phyloP scores from a whole-genome alignment of 2,888 invertebrate species.

The Metacarcinus magister region DNA sequence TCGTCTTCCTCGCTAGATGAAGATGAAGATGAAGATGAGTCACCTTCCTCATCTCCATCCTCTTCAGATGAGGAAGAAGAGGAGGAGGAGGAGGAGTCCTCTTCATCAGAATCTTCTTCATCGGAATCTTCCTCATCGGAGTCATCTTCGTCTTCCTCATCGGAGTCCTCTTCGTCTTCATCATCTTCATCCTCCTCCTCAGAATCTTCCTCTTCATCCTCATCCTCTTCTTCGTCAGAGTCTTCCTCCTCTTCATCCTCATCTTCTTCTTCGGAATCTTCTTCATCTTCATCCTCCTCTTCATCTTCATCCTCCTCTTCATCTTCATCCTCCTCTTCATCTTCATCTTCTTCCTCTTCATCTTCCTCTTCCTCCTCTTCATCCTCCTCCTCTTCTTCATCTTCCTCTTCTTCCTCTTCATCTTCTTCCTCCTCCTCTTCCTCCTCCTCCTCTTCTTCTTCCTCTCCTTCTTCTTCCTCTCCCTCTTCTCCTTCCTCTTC shows the following conservation, averaged over 20 bases:
- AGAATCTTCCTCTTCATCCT: conserved; percentile 35
- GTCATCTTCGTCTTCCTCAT: conserved; percentile 34
- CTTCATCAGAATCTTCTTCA: neutral
- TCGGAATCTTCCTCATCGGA: conserved; percentile 19
- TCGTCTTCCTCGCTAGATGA: conserved; percentile 62
- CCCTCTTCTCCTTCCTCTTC: conserved; percentile 41
- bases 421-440: conserved; percentile 47
- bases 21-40: conserved; percentile 47
- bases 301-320: conserved; percentile 19
- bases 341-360: conserved; percentile 34
- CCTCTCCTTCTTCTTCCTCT: conserved; percentile 27
- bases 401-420: conserved; percentile 21
- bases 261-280: neutral
- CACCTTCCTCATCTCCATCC: conserved; percentile 40
- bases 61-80: conserved; percentile 49
- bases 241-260: conserved; percentile 64
- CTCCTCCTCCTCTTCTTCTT: conserved; percentile 49
- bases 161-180: neutral
- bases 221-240: conserved; percentile 26
- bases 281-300: conserved; percentile 54
- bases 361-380: conserved; percentile 64
- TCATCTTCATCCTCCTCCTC: conserved; percentile 35
- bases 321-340: neutral
- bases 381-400: conserved; percentile 56
- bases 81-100: conserved; percentile 38